Evolutionary conservation across 2,113 vertebrate genomes (phyloP).

Genomic region (Prietella phreatophila): DNA sequence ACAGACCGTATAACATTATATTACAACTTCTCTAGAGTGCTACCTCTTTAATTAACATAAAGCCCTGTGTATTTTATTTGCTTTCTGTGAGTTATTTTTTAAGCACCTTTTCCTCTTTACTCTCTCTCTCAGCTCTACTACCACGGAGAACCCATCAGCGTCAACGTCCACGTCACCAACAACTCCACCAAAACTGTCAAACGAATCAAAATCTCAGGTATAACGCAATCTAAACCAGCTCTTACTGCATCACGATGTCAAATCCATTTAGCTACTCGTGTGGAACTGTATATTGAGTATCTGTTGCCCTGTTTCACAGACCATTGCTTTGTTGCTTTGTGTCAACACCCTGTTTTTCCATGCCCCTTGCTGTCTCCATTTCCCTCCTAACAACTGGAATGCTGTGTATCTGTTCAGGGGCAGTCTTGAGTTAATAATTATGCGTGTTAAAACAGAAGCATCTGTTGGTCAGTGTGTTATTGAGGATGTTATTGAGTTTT

Average conservation of each 20-base stretch:
- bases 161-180: slow-evolving; percentile 92
- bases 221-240: background rate
- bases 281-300: background rate
- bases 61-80: background rate
- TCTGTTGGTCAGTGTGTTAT: background rate
- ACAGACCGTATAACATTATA: background rate
- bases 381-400: background rate
- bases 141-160: slow-evolving; percentile 83
- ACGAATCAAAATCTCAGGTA: slow-evolving; percentile 87
- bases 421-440: slow-evolving; percentile 24
- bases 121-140: slow-evolving; percentile 68
- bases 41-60: background rate
- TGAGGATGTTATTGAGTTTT: background rate
- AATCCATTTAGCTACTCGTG: background rate
- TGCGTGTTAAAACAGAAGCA: slow-evolving; percentile 10
- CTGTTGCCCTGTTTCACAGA: background rate
- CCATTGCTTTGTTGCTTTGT: slow-evolving; percentile 10
- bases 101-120: background rate
- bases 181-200: slow-evolving; percentile 90
- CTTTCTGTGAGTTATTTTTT: background rate
- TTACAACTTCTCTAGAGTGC: background rate
- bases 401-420: slow-evolving; percentile 6
- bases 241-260: background rate
- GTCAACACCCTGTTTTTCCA: background rate
- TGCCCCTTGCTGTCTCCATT: background rate